Evolutionary conservation across 2,888 invertebrate species (phyloP), one percentile per base, ranked within the genome.

Genomic region (Cenopis cana): DNA sequence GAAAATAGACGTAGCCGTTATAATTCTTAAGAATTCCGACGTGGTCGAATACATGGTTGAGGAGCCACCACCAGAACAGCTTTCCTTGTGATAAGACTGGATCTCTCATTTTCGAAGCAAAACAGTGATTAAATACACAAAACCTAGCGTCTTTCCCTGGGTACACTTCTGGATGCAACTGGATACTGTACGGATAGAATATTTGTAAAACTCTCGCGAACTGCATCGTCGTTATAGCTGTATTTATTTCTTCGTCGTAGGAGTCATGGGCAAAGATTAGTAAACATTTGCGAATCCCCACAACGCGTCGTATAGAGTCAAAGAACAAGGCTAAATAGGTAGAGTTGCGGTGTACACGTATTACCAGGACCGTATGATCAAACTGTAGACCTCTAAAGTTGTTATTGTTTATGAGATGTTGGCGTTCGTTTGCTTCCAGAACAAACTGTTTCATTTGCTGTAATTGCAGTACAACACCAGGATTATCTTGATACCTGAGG

Each of bases 121-220:
- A 1, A 18, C 69, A 65, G 18, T 52, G 29, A 29, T 57, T 29
- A 18, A 64, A 38, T 18, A 65, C 1, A 29, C 69, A 69, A 41
- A 50, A 52, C 52, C 52, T 64, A 8, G 41, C 18, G n/a, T 69
- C 69, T 5, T 10, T 5, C 12, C 64, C 69, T 1, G 69, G 69
- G 41, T 59, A 69, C 11, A 52, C 52, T 5, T 59, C 18, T 41
- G 69, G 69, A 38, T 9, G 68, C 69, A 57, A 72, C 60, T 38
- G 61, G 38, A 83, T 36, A 75, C 64, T 83, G 2, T 81, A 88
- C 38, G 88, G 88, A 64, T 80, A 74, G 11, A 81, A 85, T 12
- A 79, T 88, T 69, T 89, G 87, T 49, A 83, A 79, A 65, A 74
- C 82, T 72, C 80, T 85, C 4, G 80, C 75, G 77, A 76, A 79